Percentiles rank a stretch among this genome's conserved stretches.
Conservation (phyloP, 2,888 invertebrate species). For the Acanthopleura granulata region DNA sequence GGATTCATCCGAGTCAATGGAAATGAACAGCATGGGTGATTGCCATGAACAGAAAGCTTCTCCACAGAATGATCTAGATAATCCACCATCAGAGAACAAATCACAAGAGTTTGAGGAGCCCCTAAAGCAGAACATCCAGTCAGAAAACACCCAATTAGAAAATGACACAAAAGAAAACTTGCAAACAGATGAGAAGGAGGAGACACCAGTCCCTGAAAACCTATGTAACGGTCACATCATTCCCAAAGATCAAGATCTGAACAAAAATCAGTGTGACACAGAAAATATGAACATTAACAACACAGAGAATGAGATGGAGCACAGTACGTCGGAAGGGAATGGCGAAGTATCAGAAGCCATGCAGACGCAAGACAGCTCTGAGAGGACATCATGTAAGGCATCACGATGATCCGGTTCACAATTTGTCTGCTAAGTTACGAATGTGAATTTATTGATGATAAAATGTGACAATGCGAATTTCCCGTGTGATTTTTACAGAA, state of each 20-base stretch:
- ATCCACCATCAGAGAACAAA: background rate
- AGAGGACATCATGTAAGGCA: conserved; percentile 8
- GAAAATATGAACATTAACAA: conserved; percentile 22
- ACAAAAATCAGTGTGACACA: conserved; percentile 25
- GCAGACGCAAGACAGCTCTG: background rate
- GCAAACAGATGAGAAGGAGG: background rate
- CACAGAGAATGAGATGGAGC: conserved; percentile 24
- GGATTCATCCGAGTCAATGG: background rate
- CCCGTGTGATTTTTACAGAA: too few relatives aligned
- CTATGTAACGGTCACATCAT: conserved; percentile 31
- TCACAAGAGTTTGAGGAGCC: background rate
- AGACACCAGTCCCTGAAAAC: background rate
- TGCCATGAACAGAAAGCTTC: background rate
- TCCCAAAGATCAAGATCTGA: conserved; percentile 20
- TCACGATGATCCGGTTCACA: too few relatives aligned
- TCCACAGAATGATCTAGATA: background rate
- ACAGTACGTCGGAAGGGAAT: conserved; percentile 19
- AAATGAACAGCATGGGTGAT: background rate
- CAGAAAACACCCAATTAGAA: background rate
- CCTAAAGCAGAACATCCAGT: background rate
- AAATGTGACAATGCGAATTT: too few relatives aligned
- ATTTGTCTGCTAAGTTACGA: too few relatives aligned
- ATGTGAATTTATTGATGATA: too few relatives aligned
- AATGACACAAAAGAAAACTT: background rate
- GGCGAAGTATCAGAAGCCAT: background rate